Evolutionary conservation across 2,888 invertebrate genomes (phyloP).

Genomic region (Endomychus coccineus): DNA sequence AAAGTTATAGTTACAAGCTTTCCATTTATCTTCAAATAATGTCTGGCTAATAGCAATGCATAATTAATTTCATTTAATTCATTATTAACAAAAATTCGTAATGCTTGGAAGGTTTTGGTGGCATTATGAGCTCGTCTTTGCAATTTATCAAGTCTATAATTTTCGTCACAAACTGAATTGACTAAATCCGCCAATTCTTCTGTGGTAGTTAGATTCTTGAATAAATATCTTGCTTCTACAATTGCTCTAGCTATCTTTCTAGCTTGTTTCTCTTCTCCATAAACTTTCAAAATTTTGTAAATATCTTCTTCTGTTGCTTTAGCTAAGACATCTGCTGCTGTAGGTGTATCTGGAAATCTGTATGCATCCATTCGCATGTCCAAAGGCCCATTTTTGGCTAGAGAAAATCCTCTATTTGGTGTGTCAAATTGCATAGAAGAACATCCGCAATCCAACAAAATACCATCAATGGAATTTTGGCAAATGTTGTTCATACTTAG

Average conservation of each 20-base stretch:
- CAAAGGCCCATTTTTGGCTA: slow-evolving; percentile 72
- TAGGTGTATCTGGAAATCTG: slow-evolving; percentile 61
- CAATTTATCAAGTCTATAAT: slow-evolving; percentile 59
- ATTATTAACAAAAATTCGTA: slow-evolving; percentile 93
- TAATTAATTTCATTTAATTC: slow-evolving; percentile 93
- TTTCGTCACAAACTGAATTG: slow-evolving; percentile 41
- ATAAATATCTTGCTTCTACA: slow-evolving; percentile 64
- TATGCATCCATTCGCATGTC: slow-evolving; percentile 94
- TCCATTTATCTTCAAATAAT: slow-evolving; percentile 71
- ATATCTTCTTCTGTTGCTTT: slow-evolving; percentile 71
- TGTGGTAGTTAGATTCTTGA: slow-evolving; percentile 67
- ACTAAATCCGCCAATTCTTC: slow-evolving; percentile 62
- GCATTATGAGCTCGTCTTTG: slow-evolving; percentile 72
- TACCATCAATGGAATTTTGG: slow-evolving; percentile 69
- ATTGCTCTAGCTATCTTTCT: slow-evolving; percentile 81
- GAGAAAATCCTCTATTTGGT: slow-evolving; percentile 75
- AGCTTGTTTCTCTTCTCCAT: slow-evolving; percentile 86
- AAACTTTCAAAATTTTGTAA: slow-evolving; percentile 75
- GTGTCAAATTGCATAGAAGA: slow-evolving; percentile 93
- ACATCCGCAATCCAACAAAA: slow-evolving; percentile 88
- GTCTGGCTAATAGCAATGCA: slow-evolving; percentile 70
- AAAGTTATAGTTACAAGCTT: slow-evolving; percentile 77
- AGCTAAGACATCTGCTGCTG: slow-evolving; percentile 82
- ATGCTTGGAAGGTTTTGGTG: slow-evolving; percentile 87
- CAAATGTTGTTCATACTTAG: slow-evolving; percentile 52